Base-by-base conservation (phyloP, 2,113 vertebrate genomes). In the Platysteira castanea region DNA sequence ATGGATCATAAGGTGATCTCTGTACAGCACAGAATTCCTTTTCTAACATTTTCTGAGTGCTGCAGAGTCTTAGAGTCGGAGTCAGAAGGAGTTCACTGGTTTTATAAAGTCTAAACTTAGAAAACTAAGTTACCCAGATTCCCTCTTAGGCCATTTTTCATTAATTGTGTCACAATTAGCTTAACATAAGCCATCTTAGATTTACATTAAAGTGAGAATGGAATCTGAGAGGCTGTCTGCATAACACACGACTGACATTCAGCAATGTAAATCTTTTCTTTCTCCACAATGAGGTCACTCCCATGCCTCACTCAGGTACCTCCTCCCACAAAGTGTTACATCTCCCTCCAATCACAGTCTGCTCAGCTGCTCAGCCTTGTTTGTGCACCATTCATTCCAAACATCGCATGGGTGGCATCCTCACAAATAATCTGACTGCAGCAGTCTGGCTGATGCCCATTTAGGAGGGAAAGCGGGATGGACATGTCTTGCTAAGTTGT, bases 361-460 rank as follows among this genome's bases (percentile, higher is more conserved):
- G 21, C 33, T 79, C 65, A 63, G 39, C 41, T 67, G 52, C 21
- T 90, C 42, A 44, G 53, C 35, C 19, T 80, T 63, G 1, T 16
- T 53, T 79, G 24, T 71, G 23, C 49, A 14, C n/a, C 7, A 2
- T 56, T 79, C 33, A 5, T 79, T 71, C 50, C 53, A 69, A 26
- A n/a, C 5, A 0, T 71, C 23, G 14, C 11, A 0, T 21, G 5
- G 5, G 11, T 71, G 42, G 9, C 3, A 3, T 57, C 18, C 21
- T 71, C 31, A 50, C 52, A 52, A 13, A 17, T 59, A 18, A 75
- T 44, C 41, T 53, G 24, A 49, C 41, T 75, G 47, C 13, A 67
- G 31, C 56, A 13, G 30, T 50, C 33, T 79, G 39, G 12, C 33
- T 79, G 30, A 28, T 64, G 35, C 7, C 10, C 13, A 7, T 63